Evolutionary conservation across 2,888 invertebrate species (phyloP).

Genomic region (Branchipolynoe longqiensis): DNA sequence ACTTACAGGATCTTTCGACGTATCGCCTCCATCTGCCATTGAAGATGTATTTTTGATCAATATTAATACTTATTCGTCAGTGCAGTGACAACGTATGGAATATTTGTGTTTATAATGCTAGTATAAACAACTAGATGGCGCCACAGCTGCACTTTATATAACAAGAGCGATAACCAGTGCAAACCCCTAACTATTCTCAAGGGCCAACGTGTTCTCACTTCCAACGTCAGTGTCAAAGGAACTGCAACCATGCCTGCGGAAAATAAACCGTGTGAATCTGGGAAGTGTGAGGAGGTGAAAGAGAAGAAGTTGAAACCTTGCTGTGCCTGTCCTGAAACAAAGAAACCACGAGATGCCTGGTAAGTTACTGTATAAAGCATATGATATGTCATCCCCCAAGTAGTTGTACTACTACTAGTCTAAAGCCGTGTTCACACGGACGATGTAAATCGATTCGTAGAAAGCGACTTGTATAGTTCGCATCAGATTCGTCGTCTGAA

Average conservation of each 20-base stretch:
- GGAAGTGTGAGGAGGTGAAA: slow-evolving; percentile 21
- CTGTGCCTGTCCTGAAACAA: slow-evolving; percentile 98
- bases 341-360: slow-evolving; percentile 94
- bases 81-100: background rate
- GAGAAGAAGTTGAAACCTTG: slow-evolving; percentile 91
- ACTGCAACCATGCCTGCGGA: slow-evolving; percentile 41
- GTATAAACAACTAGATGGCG: background rate
- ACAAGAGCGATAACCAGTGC: slow-evolving; percentile 19
- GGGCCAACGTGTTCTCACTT: background rate
- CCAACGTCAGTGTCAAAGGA: background rate
- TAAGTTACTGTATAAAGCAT: slow-evolving; percentile 78
- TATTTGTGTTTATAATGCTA: background rate
- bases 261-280: background rate
- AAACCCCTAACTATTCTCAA: background rate
- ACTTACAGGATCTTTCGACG: slow-evolving; percentile 46
- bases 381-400: background rate
- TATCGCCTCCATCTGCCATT: slow-evolving; percentile 47
- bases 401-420: background rate
- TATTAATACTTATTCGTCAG: background rate
- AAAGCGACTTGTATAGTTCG: too few relatives aligned
- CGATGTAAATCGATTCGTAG: too few relatives aligned
- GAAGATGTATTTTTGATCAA: background rate
- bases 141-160: background rate
- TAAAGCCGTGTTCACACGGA: background rate
- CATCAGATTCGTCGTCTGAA: too few relatives aligned